Evolutionary conservation across 2,797 vertebrate species (phyloP).

Genomic region (Trematomus bernacchii): DNA sequence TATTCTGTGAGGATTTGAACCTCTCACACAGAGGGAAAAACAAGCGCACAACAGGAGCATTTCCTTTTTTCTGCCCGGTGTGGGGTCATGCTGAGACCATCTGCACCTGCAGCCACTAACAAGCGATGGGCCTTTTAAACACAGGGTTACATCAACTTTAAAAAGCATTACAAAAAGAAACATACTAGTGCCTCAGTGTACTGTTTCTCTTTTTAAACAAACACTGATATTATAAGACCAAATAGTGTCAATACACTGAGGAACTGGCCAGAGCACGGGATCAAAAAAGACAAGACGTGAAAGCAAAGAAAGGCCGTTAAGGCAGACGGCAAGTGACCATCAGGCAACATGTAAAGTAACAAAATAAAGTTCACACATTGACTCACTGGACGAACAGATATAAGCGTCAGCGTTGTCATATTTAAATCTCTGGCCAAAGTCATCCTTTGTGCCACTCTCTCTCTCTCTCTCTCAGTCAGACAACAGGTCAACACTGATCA

Average conservation of each 20-base stretch:
- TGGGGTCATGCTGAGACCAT: constrained; percentile 60
- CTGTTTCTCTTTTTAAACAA: not conserved
- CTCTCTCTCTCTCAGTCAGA: constrained; percentile 53
- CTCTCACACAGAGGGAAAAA: constrained; percentile 33
- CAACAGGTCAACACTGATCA: constrained; percentile 52
- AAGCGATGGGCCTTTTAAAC: constrained; percentile 19
- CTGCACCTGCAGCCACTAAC: constrained; percentile 49
- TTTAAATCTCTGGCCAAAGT: constrained; percentile 23
- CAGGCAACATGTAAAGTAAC: constrained; percentile 34
- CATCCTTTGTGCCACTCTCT: constrained; percentile 26
- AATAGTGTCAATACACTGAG: constrained; percentile 11
- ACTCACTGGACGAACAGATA: constrained; percentile 48
- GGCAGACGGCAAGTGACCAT: constrained; percentile 36
- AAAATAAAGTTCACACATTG: constrained; percentile 19
- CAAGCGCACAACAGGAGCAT: constrained; percentile 25
- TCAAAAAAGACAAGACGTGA: constrained; percentile 29
- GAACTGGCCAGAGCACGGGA: constrained; percentile 15
- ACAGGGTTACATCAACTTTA: constrained; percentile 6
- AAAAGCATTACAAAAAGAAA: not conserved
- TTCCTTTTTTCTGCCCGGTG: constrained; percentile 30
- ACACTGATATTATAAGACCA: not conserved
- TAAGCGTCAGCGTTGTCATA: constrained; percentile 15
- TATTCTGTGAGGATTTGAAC: constrained; percentile 29
- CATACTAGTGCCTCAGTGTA: not conserved
- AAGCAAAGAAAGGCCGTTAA: constrained; percentile 23